Base-by-base conservation (phyloP, 2,113 vertebrate genomes). In the Pterocles burchelli region DNA sequence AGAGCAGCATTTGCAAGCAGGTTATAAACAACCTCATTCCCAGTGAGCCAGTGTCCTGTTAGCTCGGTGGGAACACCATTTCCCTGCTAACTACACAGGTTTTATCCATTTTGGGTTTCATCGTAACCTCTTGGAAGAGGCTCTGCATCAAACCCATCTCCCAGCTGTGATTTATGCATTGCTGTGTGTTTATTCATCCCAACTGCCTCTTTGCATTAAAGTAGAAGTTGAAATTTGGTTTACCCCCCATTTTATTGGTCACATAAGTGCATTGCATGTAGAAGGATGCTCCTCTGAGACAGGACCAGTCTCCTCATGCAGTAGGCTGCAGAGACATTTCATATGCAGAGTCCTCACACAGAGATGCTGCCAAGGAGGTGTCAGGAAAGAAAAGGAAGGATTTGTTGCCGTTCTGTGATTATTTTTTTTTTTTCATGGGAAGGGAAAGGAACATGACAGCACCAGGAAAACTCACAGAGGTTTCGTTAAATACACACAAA, bases 251-350 rank as follows among this genome's bases (percentile, higher is more conserved):
- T 61, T 84, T 89, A 62, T 45, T 41, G 11, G 13, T 41, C 94
- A 68, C 4, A 0, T 57, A 73, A 49, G 28, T 89, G 55, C 13
- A 3, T 3, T 66, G 63, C 73, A 62, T 0, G 0, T 28, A 63
- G 62, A 75, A 74, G 59, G 72, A 20, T 83, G 58, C 41, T 83
- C 75, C 31, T 76, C 34, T 38, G 55, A 79, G 74, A 13, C 2
- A 4, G 20, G 38, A n/a, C 62, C 1, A 2, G 17, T 49, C 21
- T 85, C 70, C 58, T 29, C 17, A 1, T 15, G 61, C 55, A 10
- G 0, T 15, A n/a, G 38, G 13, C 51, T 87, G 73, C 48, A 67
- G 68, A 61, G 61, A 24, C 19, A 18, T 85, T 65, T 81, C 70
- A 17, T 10, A 6, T 66, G 41, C 41, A 10, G 4, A 4, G 2